Conservation (phyloP, 2,797 vertebrate genomes). For the Adrianichthys oophorus region DNA sequence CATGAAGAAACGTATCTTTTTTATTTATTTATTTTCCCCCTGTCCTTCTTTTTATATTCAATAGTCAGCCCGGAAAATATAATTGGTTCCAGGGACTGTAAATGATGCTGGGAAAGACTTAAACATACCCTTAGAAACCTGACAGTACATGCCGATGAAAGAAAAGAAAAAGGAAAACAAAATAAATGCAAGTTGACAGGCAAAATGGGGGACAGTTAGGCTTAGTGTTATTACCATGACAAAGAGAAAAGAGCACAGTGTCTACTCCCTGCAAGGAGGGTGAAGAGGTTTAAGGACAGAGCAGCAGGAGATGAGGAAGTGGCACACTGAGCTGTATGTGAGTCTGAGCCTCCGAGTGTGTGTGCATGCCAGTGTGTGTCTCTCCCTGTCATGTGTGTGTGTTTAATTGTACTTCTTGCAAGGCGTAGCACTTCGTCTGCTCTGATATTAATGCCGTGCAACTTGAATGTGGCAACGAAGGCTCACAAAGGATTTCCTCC, state of each 20-base stretch:
- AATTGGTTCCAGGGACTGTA: slow-evolving; percentile 76
- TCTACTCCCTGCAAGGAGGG: slow-evolving; percentile 74
- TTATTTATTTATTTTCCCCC: slow-evolving; percentile 27
- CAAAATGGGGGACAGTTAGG: slow-evolving; percentile 81
- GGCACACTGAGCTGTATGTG: slow-evolving; percentile 65
- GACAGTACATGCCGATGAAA: slow-evolving; percentile 68
- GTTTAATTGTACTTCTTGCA: slow-evolving; percentile 53
- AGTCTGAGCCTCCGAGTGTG: slow-evolving; percentile 44
- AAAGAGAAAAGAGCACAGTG: slow-evolving; percentile 76
- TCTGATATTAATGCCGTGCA: slow-evolving; percentile 63
- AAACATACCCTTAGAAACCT: slow-evolving; percentile 64
- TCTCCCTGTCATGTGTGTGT: slow-evolving; percentile 31
- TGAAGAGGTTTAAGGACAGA: slow-evolving; percentile 77
- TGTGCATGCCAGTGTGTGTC: slow-evolving; percentile 24
- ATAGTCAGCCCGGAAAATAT: slow-evolving; percentile 67
- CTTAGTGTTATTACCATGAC: slow-evolving; percentile 83
- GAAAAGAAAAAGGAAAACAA: slow-evolving; percentile 73
- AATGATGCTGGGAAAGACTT: slow-evolving; percentile 68
- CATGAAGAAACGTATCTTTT: slow-evolving; percentile 51
- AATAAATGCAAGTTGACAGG: slow-evolving; percentile 83
- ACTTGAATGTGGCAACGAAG: slow-evolving; percentile 50
- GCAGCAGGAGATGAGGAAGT: slow-evolving; percentile 81
- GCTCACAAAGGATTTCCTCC: slow-evolving; percentile 44
- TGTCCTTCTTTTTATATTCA: slow-evolving; percentile 53
- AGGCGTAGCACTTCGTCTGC: slow-evolving; percentile 51